Evolutionary conservation across 2,113 vertebrate genomes (phyloP), one percentile per base, ranked within the genome.

Genomic region (Trichechus manatus): DNA sequence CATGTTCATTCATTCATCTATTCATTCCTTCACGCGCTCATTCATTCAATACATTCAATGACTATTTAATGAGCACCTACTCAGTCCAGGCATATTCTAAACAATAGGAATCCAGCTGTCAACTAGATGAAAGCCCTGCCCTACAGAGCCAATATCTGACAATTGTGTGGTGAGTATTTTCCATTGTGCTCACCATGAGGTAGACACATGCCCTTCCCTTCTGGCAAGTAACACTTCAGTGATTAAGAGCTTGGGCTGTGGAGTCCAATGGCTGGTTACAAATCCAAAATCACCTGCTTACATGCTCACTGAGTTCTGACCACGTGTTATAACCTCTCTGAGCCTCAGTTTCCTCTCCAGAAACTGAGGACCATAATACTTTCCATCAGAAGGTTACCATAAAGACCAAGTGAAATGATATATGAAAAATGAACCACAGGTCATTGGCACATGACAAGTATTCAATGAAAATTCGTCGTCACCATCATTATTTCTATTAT

Each of bases 91-190:
- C 56, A 83, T 47, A 25, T 29, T 63, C 80, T n/a, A 50, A 15
- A 36, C 17, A 7, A 20, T 19, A 56, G 25, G 77, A 44, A 53
- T 22, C 33, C 17, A 7, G 81, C 33, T 47, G 2, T 23, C n/a
- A 77, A 56, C 44, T 0, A 56, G 44, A n/a, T 42, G 20, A 82
- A 68, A 70, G 11, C 22, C 53, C 75, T 36, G 1, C 50, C 33
- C 78, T n/a, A 23, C 20, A n/a, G 68, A 88, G 70, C 70, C 47
- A 11, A 25, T 11, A 23, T 36, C 6, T 50, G 15, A 42, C 59
- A 17, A 6, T 11, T 27, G 2, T 0, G 2, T 36, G 50, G 3
- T 4, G 22, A 70, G 17, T 14, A 8, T 50, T 53, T 36, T 15
- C 27, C 6, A 20, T 39, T 0, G 0, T 29, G 25, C 70, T 47